Conservation (phyloP, 2,113 vertebrate species). For the Semicossyphus pulcher region DNA sequence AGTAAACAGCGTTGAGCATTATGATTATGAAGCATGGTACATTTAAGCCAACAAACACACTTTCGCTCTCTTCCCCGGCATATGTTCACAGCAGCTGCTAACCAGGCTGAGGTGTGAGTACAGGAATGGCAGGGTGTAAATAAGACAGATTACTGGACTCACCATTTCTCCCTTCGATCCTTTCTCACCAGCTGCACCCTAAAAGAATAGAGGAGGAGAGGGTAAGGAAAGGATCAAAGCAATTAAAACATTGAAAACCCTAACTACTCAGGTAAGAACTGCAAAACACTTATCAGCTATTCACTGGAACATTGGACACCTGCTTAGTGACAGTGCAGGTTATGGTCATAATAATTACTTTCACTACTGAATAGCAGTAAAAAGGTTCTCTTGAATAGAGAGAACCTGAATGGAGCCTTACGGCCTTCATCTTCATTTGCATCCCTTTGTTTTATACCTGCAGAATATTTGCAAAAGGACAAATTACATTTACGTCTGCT, state of each 20-base stretch:
- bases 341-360: not conserved
- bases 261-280: conserved; percentile 3
- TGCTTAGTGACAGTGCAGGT: not conserved
- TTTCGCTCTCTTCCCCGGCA: conserved; percentile 41
- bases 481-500: too few relatives aligned
- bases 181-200: conserved; percentile 90
- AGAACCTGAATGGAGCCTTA: too few relatives aligned
- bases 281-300: conserved; percentile 5
- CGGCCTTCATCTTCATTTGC: too few relatives aligned
- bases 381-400: too few relatives aligned
- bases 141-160: conserved; percentile 69
- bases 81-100: conserved; percentile 64
- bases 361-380: not conserved
- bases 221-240: not conserved
- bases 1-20: conserved; percentile 55
- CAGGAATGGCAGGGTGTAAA: conserved; percentile 32
- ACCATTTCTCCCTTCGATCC: conserved; percentile 92
- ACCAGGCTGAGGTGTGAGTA: conserved; percentile 25
- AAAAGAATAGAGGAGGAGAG: conserved; percentile 2
- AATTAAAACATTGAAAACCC: conserved; percentile 9
- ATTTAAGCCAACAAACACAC: conserved; percentile 54
- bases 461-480: too few relatives aligned
- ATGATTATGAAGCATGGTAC: conserved; percentile 53
- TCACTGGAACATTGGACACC: not conserved
- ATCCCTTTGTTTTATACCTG: too few relatives aligned